Conservation (phyloP, 2,797 vertebrate genomes). For the Merluccius polli region DNA sequence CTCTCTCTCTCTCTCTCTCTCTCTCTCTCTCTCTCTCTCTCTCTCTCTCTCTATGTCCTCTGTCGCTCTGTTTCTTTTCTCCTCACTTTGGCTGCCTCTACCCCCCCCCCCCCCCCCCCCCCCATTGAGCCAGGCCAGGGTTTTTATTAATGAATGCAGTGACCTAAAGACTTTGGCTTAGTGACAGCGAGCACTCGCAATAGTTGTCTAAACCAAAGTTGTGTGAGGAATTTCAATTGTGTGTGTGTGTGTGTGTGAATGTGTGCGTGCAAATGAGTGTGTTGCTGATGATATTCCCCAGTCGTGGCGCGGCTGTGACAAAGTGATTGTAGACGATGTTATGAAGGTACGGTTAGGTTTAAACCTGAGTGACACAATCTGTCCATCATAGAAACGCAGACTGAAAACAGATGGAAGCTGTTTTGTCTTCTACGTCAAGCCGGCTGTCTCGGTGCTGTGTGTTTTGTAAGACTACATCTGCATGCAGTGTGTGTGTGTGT, state of each 20-base stretch:
- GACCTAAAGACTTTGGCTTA: slow-evolving; percentile 52
- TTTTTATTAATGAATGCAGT: slow-evolving; percentile 45
- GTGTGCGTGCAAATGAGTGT: slow-evolving; percentile 13
- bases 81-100: not conserved
- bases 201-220: slow-evolving; percentile 57
- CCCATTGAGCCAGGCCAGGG: slow-evolving; percentile 13
- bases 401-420: too few species aligned
- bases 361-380: too few species aligned
- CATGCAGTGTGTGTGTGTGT: not conserved
- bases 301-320: not conserved
- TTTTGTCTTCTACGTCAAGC: slow-evolving; percentile 21
- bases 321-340: too few species aligned
- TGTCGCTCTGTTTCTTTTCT: not conserved
- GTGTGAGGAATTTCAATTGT: slow-evolving; percentile 60
- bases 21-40: slow-evolving; percentile 4
- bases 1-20: not conserved
- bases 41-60: not conserved
- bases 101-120: slow-evolving; percentile 6
- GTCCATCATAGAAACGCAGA: too few species aligned
- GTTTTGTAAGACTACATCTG: too few species aligned
- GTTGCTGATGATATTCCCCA: slow-evolving; percentile 31
- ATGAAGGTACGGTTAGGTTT: too few species aligned
- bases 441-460: slow-evolving; percentile 6
- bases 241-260: not conserved
- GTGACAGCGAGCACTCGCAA: slow-evolving; percentile 37